phyloP scores from a whole-genome alignment of 2,797 vertebrate species.

The Neosilurus mollespiculum region DNA sequence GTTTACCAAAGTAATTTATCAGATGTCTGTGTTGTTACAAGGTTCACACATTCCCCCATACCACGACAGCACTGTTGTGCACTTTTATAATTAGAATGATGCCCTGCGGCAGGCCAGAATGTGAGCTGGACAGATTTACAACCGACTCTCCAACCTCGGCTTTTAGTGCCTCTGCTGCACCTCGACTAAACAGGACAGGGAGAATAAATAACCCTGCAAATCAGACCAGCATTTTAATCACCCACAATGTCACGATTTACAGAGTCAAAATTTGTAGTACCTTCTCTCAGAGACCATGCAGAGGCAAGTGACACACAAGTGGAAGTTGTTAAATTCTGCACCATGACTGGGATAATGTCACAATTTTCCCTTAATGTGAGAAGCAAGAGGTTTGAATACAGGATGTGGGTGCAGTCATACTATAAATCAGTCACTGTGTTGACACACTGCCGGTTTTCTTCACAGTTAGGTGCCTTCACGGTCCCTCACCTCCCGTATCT shows the following conservation, averaged over 20 bases:
- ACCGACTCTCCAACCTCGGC: conserved; percentile 32
- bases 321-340: conserved; percentile 32
- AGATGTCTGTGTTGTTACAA: conserved; percentile 40
- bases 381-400: neutral
- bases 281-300: neutral
- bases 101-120: conserved; percentile 27
- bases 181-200: conserved; percentile 17
- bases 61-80: conserved; percentile 21
- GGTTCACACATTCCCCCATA: conserved; percentile 23
- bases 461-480: conserved; percentile 32
- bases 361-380: conserved; percentile 10
- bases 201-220: conserved; percentile 47
- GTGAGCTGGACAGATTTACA: conserved; percentile 51
- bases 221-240: conserved; percentile 47
- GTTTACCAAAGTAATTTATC: conserved; percentile 35
- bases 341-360: neutral
- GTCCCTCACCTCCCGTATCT: conserved; percentile 23
- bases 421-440: conserved; percentile 11
- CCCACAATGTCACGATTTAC: conserved; percentile 42
- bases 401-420: neutral
- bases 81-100: conserved; percentile 45
- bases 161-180: conserved; percentile 33
- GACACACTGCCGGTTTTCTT: conserved; percentile 31
- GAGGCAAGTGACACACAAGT: conserved; percentile 8
- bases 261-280: neutral